Evolutionary conservation across 2,797 vertebrate species (phyloP).

Genomic region (Scleropages formosus): DNA sequence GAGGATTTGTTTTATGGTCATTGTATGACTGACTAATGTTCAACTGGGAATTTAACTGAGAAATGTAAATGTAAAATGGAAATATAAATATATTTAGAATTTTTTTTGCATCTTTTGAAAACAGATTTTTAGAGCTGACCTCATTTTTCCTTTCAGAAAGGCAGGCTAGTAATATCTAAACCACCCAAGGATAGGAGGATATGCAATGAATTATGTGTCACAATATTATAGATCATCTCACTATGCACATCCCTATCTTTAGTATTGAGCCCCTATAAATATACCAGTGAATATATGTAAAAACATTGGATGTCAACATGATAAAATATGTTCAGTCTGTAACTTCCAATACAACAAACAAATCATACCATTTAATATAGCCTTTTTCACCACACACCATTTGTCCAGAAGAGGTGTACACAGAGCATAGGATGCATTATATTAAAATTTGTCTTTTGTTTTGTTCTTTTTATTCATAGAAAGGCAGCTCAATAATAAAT

Average conservation of each 20-base stretch:
- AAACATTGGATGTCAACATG: not conserved
- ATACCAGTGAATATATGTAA: not conserved
- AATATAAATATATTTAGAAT: too few species aligned
- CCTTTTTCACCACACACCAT: too few species aligned
- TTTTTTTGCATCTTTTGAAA: not conserved
- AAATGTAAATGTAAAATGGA: not conserved
- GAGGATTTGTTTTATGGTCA: not conserved
- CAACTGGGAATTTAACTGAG: not conserved
- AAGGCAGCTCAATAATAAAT: too few species aligned
- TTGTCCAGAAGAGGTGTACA: too few species aligned
- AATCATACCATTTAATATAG: not conserved
- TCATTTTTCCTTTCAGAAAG: not conserved
- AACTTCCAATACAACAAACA: not conserved
- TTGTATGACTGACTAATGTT: not conserved
- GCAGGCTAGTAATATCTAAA: not conserved
- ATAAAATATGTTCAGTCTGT: not conserved
- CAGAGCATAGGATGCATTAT: too few species aligned
- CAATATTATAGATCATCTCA: constrained; percentile 19
- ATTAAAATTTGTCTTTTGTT: too few species aligned
- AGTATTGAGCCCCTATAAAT: not conserved
- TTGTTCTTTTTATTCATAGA: too few species aligned
- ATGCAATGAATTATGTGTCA: not conserved
- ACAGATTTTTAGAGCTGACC: constrained; percentile 7
- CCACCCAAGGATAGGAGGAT: not conserved
- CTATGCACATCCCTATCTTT: not conserved